phyloP scores from a whole-genome alignment of 2,113 vertebrate genomes.

The Castor canadensis region DNA sequence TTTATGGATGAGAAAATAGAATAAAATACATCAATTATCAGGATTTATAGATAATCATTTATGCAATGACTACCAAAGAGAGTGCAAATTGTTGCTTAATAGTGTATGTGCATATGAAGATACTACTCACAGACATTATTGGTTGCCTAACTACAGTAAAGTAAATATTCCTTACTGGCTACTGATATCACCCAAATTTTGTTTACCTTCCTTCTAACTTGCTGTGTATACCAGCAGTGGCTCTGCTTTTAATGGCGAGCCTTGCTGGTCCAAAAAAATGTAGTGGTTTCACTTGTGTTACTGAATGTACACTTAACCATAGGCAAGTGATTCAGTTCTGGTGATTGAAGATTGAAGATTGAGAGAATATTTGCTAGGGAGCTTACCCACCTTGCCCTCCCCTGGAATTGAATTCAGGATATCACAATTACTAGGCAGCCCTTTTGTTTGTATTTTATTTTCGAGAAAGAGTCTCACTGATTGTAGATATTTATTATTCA shows the following conservation, averaged over 20 bases:
- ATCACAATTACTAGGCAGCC: background rate
- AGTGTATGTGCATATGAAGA: background rate
- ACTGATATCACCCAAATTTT: background rate
- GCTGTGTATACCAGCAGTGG: background rate
- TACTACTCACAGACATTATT: background rate
- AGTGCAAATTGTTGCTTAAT: background rate
- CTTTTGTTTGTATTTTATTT: too few relatives aligned
- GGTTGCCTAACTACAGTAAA: background rate
- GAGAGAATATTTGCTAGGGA: background rate
- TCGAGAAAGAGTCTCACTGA: too few relatives aligned
- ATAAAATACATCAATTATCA: background rate
- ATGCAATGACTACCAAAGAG: background rate
- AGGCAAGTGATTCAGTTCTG: background rate
- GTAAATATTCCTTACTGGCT: background rate
- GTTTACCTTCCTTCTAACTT: background rate
- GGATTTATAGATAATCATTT: background rate
- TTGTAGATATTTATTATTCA: constrained; percentile 20
- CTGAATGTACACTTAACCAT: background rate
- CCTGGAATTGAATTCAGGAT: too few relatives aligned
- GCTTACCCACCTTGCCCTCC: background rate
- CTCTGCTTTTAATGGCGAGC: background rate
- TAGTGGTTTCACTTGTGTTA: background rate
- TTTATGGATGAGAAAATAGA: background rate
- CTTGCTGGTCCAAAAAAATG: background rate
- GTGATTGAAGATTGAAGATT: background rate